Base-by-base conservation (phyloP, 1,140 invertebrate genomes). In the Neuroterus valhalla region DNA sequence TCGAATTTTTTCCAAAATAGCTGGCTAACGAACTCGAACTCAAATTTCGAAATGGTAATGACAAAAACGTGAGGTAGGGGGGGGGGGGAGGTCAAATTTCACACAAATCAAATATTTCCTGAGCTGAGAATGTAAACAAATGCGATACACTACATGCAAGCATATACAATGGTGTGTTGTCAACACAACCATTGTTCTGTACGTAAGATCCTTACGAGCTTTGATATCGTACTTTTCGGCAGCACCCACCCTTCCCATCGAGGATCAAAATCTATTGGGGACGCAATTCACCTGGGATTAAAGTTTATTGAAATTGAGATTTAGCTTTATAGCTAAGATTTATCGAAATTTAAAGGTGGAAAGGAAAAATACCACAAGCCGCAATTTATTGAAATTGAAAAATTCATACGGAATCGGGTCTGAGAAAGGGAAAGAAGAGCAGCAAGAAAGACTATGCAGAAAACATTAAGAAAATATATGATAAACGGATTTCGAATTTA, bases 301-400 rank as follows among this genome's bases (percentile, higher is more conserved):
- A 76, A 77, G 72, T 79, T 77, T 77, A 77, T 75, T 74, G 76
- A 79, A 79, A 79, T 79, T 76, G 71, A 76, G 73, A 76, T 76
- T 69, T 76, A 72, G 52, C 66, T 26, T 45, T 31, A n/a, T n/a
- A 11, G 66, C 45, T 48, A 74, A 79, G 72, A 76, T 79, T 79
- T 79, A 79, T 78, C 72, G 45, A 67, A 67, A 70, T 79, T 76
- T 44, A 68, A 55, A 79, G 68, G 74, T 74, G 76, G 74, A 70
- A 45, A 17, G 44, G 78, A n/a, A 48, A 75, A 79, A 66, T 70
- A 79, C 68, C 50, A 38, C 50, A 62, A 62, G 5, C 10, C 46
- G 19, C 73, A 74, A 78, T 75, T 73, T 67, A 71, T 79, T 72
- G 50, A 21, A 44, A 62, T 62, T 62, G 52, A 26, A 62, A 62